Evolutionary conservation across 1,140 invertebrate species (phyloP), one percentile per base, ranked within the genome.

Genomic region (Dendrolimus punctatus): DNA sequence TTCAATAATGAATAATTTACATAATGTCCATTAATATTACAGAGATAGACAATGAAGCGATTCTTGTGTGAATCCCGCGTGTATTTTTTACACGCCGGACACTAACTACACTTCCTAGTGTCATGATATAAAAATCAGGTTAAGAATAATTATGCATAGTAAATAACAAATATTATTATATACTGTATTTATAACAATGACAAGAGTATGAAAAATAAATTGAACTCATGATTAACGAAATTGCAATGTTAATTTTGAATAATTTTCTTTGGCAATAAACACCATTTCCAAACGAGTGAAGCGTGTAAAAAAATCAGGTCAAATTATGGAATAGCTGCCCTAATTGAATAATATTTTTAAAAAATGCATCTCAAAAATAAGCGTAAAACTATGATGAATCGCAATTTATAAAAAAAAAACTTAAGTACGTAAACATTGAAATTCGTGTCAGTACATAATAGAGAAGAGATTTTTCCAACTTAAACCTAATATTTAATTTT

Each of bases 361-460:
- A n/a, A 83, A 83, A 81, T 81, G 73, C 73, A 80, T 79, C 66
- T 76, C 71, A 76, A 80, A 81, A 79, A 79, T 82, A 82, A 82
- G 75, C 75, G 70, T 76, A 77, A 60, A 64, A 70, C 73, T 71
- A 84, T 64, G 64, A 76, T 70, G 66, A 71, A 77, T 68, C 67
- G 67, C 65, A 70, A 75, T 67, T 70, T 70, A 59, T 59, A 39
- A 64, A 66, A 68, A 82, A 48, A 61, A 23, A 23, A 1, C 69
- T 81, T 85, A 85, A 85, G 81, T 85, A 83, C 80, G 69, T 77
- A 73, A 49, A 64, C 73, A 69, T 73, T 73, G 68, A 75, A 76
- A 82, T 76, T 73, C 71, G 67, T 68, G 68, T 73, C 73, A 73
- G 60, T 66, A 69, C 62, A 70, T 62, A 57, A 57, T 66, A 60